Evolutionary conservation across 1,140 invertebrate species (phyloP).

Genomic region (Papilio xuthus): DNA sequence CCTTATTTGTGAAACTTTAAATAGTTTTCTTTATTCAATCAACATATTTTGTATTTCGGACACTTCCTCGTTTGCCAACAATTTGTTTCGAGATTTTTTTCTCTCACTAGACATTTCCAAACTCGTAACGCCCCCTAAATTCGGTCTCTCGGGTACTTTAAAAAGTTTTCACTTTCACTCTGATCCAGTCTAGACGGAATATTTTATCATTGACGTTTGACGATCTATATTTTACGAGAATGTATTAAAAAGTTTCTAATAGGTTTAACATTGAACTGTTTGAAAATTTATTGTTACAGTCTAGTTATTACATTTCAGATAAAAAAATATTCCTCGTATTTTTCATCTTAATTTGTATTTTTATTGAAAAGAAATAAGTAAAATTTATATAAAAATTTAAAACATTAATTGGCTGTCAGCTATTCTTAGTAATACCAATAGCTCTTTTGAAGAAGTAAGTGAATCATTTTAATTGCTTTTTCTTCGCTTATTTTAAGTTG

Average conservation of each 20-base stretch:
- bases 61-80: conserved; percentile 78
- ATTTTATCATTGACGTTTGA: conserved; percentile 58
- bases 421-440: too few relatives aligned
- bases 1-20: conserved; percentile 72
- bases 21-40: conserved; percentile 82
- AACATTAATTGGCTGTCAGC: too few relatives aligned
- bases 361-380: too few relatives aligned
- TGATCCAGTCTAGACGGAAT: conserved; percentile 71
- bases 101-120: conserved; percentile 56
- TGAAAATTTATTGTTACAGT: conserved; percentile 14
- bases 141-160: conserved; percentile 69
- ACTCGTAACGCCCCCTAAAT: conserved; percentile 67
- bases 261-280: conserved; percentile 16
- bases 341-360: background rate
- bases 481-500: too few relatives aligned
- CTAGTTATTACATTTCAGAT: background rate
- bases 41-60: conserved; percentile 80
- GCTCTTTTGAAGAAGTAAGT: too few relatives aligned
- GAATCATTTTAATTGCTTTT: too few relatives aligned
- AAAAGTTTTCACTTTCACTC: conserved; percentile 61
- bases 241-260: conserved; percentile 25
- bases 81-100: conserved; percentile 77
- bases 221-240: conserved; percentile 33
- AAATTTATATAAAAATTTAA: too few relatives aligned
- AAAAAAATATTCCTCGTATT: background rate